phyloP scores from a whole-genome alignment of 2,888 invertebrate genomes.

The Plusia festucae region DNA sequence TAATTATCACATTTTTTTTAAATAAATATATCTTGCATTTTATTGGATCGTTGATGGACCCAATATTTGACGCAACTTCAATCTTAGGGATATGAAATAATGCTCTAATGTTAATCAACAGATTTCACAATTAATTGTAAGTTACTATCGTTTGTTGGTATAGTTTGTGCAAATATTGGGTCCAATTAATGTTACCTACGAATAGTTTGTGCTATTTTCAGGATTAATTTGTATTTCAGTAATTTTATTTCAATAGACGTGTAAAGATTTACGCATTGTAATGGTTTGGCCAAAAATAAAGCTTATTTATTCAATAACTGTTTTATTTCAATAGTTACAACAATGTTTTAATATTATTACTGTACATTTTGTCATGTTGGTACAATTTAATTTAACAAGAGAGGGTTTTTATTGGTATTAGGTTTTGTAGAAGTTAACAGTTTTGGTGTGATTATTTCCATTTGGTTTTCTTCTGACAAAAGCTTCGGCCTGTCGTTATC shows the following conservation, averaged over 20 bases:
- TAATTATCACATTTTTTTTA: constrained; percentile 50
- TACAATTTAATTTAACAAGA: too few relatives aligned
- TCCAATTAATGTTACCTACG: constrained; percentile 25
- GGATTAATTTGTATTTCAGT: constrained; percentile 63
- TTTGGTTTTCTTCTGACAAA: too few relatives aligned
- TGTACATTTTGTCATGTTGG: neutral
- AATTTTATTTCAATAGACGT: constrained; percentile 74
- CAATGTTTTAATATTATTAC: too few relatives aligned
- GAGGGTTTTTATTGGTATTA: too few relatives aligned
- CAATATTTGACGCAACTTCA: constrained; percentile 31
- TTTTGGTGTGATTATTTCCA: too few relatives aligned
- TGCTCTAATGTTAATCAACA: neutral
- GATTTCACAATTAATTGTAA: neutral
- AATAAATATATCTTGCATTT: constrained; percentile 51
- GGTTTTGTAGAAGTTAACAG: too few relatives aligned
- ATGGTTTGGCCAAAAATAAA: constrained; percentile 89
- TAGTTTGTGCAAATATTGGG: constrained; percentile 28
- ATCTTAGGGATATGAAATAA: neutral
- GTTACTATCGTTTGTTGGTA: neutral
- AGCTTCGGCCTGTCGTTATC: too few relatives aligned
- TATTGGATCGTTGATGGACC: constrained; percentile 37
- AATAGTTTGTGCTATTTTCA: constrained; percentile 51
- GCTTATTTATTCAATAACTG: constrained; percentile 85
- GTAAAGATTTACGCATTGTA: constrained; percentile 83
- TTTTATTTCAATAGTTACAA: constrained; percentile 53